Base-by-base conservation (phyloP, 2,888 invertebrate species). In the Augochlorella aurata region DNA sequence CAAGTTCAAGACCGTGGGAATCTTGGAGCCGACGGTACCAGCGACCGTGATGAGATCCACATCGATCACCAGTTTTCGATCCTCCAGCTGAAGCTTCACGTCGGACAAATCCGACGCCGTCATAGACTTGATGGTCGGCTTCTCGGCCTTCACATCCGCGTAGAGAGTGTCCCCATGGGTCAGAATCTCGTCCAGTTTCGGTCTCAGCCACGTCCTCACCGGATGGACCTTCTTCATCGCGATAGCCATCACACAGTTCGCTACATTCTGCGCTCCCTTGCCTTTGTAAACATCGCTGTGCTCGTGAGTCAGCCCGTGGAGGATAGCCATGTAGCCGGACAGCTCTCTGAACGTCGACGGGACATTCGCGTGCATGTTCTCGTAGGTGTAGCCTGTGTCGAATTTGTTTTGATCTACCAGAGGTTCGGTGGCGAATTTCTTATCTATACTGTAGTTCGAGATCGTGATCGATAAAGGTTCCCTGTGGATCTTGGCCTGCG, bases 291-390 rank as follows among this genome's bases (percentile, higher is more conserved):
- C 80, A 0, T 90, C 90, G 65, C 88, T 90, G 10, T 68, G 79
- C 58, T 92, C 91, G 77, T 92, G 92, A 0, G 91, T 93, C 80
- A 89, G 82, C 8, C 93, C 93, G 52, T 91, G 92, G 45, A 93
- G 87, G 18, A 93, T 91, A 0, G 89, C 82, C 76, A 88, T 80
- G 10, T 86, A 77, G 0, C 79, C 82, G 0, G 88, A 50, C 2
- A 92, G 58, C 18, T 91, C 90, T 21, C 80, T 85, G 68, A 93
- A 92, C 5, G 88, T 90, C 29, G 90, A 84, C 0, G 93, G 93
- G 0, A 93, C 85, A 67, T 93, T 93, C 0, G 88, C 90, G 61
- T 89, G 87, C 82, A 93, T 86, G 8, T 91, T 85, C 24, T 91
- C 88, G 79, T 92, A 92, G 0, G 83, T 79, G 82, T 92, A 92